Evolutionary conservation across 2,113 vertebrate species (phyloP), one percentile per base, ranked within the genome.

Genomic region (Cranoglanis bouderius): DNA sequence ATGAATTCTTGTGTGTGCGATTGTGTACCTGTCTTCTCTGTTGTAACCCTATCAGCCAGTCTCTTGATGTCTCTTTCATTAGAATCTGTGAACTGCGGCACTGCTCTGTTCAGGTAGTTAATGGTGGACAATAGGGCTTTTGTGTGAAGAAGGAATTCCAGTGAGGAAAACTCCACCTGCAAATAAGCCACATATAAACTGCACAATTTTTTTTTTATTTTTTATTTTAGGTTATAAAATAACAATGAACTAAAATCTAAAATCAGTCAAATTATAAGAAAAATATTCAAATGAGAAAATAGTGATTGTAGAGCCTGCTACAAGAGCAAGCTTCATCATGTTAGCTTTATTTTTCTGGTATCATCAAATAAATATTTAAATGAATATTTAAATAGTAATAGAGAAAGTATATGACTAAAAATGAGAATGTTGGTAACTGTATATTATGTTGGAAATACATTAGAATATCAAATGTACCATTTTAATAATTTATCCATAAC

Each of bases 101-200:
- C 14, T 82, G 95, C 93, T 35, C 92, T 90, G 90, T 91, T 95
- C 81, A 99, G 91, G 91, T 96, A 99, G 91, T 94, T 97, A 87
- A 99, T 93, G 91, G 97, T 95, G 43, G 97, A 97, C 82, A 99
- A 93, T 61, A 99, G 94, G 40, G 98, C 98, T 92, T 97, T 96
- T 46, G 98, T 97, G 91, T 99, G 97, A 14, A 99, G 94, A 21
- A 98, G 94, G 70, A 99, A 94, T 87, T 97, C 95, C 91, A 99
- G 90, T 0, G 98, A 99, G 9, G 98, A 98, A 93, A 99, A 98
- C 49, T 96, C 94, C 89, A 99, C 97, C 98, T 99, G 94, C 35
- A 67, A 51, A n/a, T 29, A 18, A 75, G 7, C 3, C 38, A 53
- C 10, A 49, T 29, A 77, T 29, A 49, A 77, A 14, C 40, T 49